These are phyloP conservation scores for Yponomeuta sedellus DNA, from an alignment of 2,888 invertebrate genomes.

Conservation along the genomic window DNA sequence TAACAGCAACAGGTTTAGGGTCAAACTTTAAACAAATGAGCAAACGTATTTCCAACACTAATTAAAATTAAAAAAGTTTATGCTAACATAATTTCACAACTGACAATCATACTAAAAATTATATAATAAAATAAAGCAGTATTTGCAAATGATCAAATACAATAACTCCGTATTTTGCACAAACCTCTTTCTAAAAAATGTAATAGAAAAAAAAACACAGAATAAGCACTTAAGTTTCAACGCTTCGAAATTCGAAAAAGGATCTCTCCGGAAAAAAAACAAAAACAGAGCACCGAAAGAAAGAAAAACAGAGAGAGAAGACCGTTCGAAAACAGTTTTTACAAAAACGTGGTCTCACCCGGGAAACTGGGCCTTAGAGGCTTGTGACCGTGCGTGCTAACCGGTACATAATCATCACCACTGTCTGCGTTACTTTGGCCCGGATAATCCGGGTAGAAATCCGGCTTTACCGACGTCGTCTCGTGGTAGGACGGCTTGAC, in stretches of 20 bases:
- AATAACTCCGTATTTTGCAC: too few species aligned
- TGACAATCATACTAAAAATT: too few species aligned
- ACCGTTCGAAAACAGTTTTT: slow-evolving; percentile 12
- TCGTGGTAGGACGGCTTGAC: slow-evolving; percentile 71
- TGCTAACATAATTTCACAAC: too few species aligned
- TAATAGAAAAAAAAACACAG: slow-evolving; percentile 7
- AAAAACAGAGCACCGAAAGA: neutral
- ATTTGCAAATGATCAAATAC: too few species aligned
- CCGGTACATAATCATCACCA: slow-evolving; percentile 69
- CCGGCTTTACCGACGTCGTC: slow-evolving; percentile 48
- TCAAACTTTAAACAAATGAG: too few species aligned
- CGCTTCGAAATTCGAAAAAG: slow-evolving; percentile 16
- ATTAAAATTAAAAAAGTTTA: too few species aligned
- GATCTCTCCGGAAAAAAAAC: neutral
- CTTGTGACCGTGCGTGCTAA: slow-evolving; percentile 48
- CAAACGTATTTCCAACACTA: too few species aligned
- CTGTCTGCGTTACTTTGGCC: slow-evolving; percentile 35
- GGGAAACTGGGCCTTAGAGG: slow-evolving; percentile 61
- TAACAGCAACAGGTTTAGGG: neutral
- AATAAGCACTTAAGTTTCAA: slow-evolving; percentile 31
- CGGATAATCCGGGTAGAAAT: slow-evolving; percentile 41
- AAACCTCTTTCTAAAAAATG: too few species aligned
- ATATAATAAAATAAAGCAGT: too few species aligned
- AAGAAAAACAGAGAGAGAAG: neutral
- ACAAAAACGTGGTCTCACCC: slow-evolving; percentile 46